These are phyloP conservation scores for Recurvirostra avosetta DNA, from an alignment of 2,113 vertebrate genomes.

Conservation along the genomic window DNA sequence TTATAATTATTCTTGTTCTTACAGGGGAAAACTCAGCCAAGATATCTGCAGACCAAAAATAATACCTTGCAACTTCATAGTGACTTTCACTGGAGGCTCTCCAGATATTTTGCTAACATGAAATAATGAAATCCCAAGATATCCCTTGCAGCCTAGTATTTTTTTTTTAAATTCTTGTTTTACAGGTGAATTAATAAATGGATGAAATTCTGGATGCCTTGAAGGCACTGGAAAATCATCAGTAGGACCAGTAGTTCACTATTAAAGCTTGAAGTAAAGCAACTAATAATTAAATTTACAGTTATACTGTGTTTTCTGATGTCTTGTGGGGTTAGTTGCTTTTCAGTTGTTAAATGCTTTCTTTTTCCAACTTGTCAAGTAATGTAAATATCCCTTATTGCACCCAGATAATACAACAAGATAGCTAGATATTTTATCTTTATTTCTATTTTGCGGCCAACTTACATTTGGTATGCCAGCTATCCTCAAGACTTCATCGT, in stretches of 20 bases:
- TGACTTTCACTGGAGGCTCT: neutral
- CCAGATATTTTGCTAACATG: neutral
- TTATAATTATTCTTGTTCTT: neutral
- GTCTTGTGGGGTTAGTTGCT: neutral
- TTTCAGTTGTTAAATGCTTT: neutral
- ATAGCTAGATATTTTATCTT: neutral
- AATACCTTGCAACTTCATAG: neutral
- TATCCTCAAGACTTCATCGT: neutral
- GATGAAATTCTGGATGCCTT: neutral
- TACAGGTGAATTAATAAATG: neutral
- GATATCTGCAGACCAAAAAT: neutral
- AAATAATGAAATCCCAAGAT: neutral
- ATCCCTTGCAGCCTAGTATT: neutral
- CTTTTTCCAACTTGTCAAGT: neutral
- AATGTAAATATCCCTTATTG: neutral
- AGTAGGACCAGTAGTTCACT: neutral
- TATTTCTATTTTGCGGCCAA: neutral
- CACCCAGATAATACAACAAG: neutral
- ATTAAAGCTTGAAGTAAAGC: neutral
- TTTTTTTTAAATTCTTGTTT: neutral
- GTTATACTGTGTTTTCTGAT: neutral
- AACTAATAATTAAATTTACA: neutral
- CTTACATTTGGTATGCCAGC: neutral
- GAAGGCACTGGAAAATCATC: neutral
- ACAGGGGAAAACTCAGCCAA: neutral